Percentiles rank a stretch among this genome's conserved stretches.
These are phyloP conservation scores for Parus major DNA, from an alignment of 2,113 vertebrate species.

Conservation along the genomic window DNA sequence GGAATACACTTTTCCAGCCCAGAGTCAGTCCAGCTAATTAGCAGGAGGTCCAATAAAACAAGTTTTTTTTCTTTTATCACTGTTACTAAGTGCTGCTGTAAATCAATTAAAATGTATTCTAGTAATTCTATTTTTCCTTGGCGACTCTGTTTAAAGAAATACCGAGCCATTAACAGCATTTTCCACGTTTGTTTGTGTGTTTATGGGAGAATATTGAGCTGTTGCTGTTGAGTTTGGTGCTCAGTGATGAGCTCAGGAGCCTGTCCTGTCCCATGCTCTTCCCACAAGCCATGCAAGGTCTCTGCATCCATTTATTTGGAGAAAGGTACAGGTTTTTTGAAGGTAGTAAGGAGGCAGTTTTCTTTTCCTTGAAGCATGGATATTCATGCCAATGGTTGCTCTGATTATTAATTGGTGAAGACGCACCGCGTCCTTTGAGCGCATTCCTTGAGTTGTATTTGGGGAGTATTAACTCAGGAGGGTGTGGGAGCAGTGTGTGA, in stretches of 20 bases:
- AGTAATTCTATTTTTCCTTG: slow-evolving; percentile 37
- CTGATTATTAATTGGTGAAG: neutral
- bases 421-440: accelerated
- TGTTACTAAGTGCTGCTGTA: slow-evolving; percentile 60
- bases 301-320: neutral
- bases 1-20: neutral
- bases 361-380: neutral
- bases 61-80: slow-evolving; percentile 62
- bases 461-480: neutral
- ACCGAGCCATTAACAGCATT: neutral
- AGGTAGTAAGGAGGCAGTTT: neutral
- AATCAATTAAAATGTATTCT: slow-evolving; percentile 70
- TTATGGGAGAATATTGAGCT: neutral
- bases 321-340: neutral
- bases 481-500: neutral
- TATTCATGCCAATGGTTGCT: neutral
- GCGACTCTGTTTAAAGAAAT: neutral
- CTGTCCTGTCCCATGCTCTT: accelerated
- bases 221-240: neutral
- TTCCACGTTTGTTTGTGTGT: neutral
- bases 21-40: slow-evolving; percentile 51
- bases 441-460: accelerated
- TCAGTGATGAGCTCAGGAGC: neutral
- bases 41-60: slow-evolving; percentile 59
- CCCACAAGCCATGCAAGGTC: accelerated